phyloP scores from a whole-genome alignment of 2,113 vertebrate species.

The Otus sunia region DNA sequence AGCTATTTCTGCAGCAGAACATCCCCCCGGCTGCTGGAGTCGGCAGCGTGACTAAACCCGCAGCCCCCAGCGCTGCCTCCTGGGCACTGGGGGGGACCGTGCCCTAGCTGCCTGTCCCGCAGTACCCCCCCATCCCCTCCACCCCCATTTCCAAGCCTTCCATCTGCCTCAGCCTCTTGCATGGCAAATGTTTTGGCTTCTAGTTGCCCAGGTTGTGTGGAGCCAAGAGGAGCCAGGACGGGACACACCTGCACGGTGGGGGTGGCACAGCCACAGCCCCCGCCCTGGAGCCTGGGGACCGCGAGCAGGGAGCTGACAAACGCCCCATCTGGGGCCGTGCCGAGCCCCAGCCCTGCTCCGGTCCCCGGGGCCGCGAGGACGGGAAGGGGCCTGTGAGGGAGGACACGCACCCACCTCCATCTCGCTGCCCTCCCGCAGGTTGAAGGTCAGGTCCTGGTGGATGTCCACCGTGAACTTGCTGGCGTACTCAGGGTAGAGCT shows the following conservation, averaged over 20 bases:
- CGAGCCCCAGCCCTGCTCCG: not conserved
- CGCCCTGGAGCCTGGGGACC: accelerated
- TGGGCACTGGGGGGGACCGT: accelerated
- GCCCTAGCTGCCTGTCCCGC: not conserved
- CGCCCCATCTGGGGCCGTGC: accelerated
- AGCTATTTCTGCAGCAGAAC: conserved; percentile 17
- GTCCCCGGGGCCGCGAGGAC: accelerated
- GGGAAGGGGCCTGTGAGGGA: not conserved
- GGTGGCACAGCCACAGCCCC: not conserved
- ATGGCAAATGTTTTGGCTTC: not conserved
- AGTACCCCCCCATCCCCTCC: no score
- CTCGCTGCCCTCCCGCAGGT: conserved; percentile 88
- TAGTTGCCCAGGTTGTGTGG: accelerated
- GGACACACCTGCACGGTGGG: accelerated
- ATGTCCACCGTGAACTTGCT: conserved; percentile 87
- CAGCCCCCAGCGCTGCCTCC: not conserved
- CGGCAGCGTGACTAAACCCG: not conserved
- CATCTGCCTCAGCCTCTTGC: not conserved
- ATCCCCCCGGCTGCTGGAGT: not conserved
- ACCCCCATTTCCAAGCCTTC: not conserved
- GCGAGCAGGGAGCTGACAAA: accelerated
- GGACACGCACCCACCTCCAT: conserved; percentile 78
- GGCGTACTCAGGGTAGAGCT: conserved; percentile 90
- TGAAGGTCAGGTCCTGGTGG: conserved; percentile 93
- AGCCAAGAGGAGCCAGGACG: not conserved